phyloP scores from a whole-genome alignment of 2,113 vertebrate species.

The Vidua macroura region DNA sequence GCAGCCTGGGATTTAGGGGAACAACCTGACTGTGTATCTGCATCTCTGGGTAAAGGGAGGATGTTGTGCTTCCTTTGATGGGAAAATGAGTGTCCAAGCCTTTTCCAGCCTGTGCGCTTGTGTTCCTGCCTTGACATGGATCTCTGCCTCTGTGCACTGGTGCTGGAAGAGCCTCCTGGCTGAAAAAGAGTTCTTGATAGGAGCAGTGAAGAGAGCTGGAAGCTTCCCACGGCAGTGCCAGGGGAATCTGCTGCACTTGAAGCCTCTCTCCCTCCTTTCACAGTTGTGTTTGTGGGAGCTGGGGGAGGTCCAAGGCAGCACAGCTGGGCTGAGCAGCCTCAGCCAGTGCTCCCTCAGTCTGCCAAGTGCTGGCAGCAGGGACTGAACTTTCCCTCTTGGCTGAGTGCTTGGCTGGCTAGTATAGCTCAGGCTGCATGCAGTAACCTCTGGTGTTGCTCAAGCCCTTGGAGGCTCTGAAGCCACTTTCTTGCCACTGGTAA shows the following conservation, averaged over 20 bases:
- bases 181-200: not conserved
- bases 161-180: not conserved
- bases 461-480: not conserved
- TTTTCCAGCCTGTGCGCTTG: fast-evolving
- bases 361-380: not conserved
- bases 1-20: not conserved
- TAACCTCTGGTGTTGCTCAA: not conserved
- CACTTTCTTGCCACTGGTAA: not conserved
- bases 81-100: not conserved
- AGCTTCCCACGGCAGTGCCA: not conserved
- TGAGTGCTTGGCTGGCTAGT: not conserved
- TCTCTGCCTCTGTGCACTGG: not conserved
- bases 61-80: not conserved
- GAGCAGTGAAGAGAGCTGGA: not conserved
- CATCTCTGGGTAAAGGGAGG: not conserved
- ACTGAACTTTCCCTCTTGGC: not conserved
- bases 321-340: not conserved
- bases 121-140: not conserved
- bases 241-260: not conserved
- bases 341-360: not conserved
- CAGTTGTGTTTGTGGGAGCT: not conserved
- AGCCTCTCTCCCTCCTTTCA: not conserved
- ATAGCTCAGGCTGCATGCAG: not conserved
- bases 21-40: not conserved
- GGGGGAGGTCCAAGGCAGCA: not conserved